A percentile compares a stretch with the other conserved stretches of the same genome.
Evolutionary conservation across 2,888 invertebrate genomes (phyloP).

Genomic region (Parthenolecanium corni): DNA sequence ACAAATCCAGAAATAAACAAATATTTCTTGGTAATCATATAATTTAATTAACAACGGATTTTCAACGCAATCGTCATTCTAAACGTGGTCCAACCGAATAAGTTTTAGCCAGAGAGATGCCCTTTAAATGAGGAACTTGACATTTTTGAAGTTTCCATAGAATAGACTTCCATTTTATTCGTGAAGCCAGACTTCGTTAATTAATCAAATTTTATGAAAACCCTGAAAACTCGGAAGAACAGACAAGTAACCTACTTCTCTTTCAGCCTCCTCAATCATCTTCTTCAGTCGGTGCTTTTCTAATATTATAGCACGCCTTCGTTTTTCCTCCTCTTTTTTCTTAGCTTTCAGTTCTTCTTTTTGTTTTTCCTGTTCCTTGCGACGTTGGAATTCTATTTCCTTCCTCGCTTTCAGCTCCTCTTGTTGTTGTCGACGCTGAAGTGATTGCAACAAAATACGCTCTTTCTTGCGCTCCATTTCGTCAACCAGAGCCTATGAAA

Average conservation of each 20-base stretch:
- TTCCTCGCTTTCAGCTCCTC: slow-evolving; percentile 75
- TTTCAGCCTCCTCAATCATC: slow-evolving; percentile 79
- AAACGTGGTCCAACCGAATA: too few relatives aligned
- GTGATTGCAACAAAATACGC: slow-evolving; percentile 74
- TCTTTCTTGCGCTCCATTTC: slow-evolving; percentile 91
- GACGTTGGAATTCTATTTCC: slow-evolving; percentile 65
- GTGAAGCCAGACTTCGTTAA: too few relatives aligned
- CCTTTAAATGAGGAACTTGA: too few relatives aligned
- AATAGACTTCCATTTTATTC: too few relatives aligned
- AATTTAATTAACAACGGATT: too few relatives aligned
- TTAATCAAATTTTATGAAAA: too few relatives aligned
- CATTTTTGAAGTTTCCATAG: too few relatives aligned
- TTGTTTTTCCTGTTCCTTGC: slow-evolving; percentile 62
- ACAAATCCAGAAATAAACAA: too few relatives aligned
- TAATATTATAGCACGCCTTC: slow-evolving; percentile 74
- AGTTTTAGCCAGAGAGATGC: too few relatives aligned
- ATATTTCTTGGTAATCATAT: too few relatives aligned
- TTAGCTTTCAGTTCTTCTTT: slow-evolving; percentile 63
- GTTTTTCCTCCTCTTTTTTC: slow-evolving; percentile 70
- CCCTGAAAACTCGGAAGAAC: too few relatives aligned
- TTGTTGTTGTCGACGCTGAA: slow-evolving; percentile 80
- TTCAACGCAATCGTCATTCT: too few relatives aligned
- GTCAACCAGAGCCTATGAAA: slow-evolving; percentile 59
- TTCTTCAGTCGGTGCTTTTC: slow-evolving; percentile 90
- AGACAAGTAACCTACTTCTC: slow-evolving; percentile 49